Percentiles rank a stretch among this genome's conserved stretches.
phyloP scores from a whole-genome alignment of 2,113 vertebrate genomes.

The Taxidea taxus region DNA sequence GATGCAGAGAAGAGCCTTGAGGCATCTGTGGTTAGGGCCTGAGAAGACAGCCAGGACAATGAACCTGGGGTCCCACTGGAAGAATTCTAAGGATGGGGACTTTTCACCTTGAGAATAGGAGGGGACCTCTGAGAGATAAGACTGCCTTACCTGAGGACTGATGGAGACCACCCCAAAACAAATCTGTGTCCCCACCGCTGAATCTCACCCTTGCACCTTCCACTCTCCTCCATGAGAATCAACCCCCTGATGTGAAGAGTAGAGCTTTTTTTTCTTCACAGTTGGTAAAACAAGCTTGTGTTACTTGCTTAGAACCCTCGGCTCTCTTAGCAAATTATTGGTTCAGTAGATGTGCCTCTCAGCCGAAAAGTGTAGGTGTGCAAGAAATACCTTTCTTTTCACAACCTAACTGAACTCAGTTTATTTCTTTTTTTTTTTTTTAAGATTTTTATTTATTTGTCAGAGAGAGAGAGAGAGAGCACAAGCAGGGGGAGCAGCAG shows the following conservation, averaged over 20 bases:
- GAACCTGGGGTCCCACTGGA: background rate
- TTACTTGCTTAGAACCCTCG: background rate
- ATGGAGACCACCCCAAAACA: background rate
- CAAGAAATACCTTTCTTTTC: background rate
- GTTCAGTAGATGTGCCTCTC: background rate
- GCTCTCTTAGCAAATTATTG: background rate
- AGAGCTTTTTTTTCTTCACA: background rate
- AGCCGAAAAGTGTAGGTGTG: background rate
- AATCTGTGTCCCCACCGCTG: background rate
- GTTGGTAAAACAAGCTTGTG: background rate
- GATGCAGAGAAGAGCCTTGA: background rate
- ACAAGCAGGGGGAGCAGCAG: background rate
- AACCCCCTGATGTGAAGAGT: background rate
- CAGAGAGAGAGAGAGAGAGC: background rate
- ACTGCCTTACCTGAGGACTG: background rate
- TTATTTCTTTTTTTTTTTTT: background rate
- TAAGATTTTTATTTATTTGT: background rate
- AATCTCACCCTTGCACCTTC: background rate
- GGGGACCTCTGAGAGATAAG: background rate
- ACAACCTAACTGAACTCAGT: background rate
- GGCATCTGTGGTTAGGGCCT: background rate
- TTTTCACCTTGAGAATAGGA: background rate
- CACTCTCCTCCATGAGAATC: background rate
- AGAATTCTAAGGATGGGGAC: background rate
- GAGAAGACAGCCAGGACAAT: background rate